A percentile compares a stretch with the other conserved stretches of the same genome.
Conservation (phyloP, 2,797 vertebrate genomes). For the Xenentodon cancila region DNA sequence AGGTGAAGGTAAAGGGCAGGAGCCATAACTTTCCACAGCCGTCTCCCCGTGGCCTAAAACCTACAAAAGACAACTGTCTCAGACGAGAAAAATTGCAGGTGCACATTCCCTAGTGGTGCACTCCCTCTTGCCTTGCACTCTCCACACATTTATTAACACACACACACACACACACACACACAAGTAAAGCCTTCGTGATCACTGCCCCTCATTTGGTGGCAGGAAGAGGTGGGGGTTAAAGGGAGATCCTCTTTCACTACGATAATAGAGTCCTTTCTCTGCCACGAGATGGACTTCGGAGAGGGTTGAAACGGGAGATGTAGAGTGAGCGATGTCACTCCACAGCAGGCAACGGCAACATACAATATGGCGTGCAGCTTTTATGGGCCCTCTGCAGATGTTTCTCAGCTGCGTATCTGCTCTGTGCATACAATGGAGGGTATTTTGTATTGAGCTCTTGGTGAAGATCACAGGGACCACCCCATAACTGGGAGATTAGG, state of each 20-base stretch:
- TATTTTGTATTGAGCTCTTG: slow-evolving; percentile 27
- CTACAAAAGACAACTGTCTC: slow-evolving; percentile 80
- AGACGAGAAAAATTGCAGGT: slow-evolving; percentile 80
- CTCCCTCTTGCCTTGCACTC: slow-evolving; percentile 44
- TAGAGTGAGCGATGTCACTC: slow-evolving; percentile 68
- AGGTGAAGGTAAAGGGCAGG: slow-evolving; percentile 22
- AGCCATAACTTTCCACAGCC: slow-evolving; percentile 63
- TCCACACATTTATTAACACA: slow-evolving; percentile 50
- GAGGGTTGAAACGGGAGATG: slow-evolving; percentile 68
- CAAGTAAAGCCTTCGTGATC: slow-evolving; percentile 44
- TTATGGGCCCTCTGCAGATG: slow-evolving; percentile 63
- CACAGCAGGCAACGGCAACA: slow-evolving; percentile 57
- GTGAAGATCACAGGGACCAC: slow-evolving; percentile 17
- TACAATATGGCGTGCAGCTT: slow-evolving; percentile 42
- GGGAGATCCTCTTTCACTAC: slow-evolving; percentile 70
- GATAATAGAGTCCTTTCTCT: slow-evolving; percentile 75
- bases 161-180: slow-evolving; percentile 23
- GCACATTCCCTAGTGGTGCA: slow-evolving; percentile 74
- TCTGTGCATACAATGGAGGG: slow-evolving; percentile 34
- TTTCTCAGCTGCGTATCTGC: slow-evolving; percentile 50
- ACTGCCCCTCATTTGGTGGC: slow-evolving; percentile 62
- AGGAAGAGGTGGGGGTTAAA: slow-evolving; percentile 16
- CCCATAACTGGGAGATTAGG: slow-evolving; percentile 22
- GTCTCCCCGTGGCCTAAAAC: slow-evolving; percentile 45
- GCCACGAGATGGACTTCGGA: slow-evolving; percentile 51